Evolutionary conservation across 2,113 vertebrate genomes (phyloP).

Genomic region (Corythornis cristatus): DNA sequence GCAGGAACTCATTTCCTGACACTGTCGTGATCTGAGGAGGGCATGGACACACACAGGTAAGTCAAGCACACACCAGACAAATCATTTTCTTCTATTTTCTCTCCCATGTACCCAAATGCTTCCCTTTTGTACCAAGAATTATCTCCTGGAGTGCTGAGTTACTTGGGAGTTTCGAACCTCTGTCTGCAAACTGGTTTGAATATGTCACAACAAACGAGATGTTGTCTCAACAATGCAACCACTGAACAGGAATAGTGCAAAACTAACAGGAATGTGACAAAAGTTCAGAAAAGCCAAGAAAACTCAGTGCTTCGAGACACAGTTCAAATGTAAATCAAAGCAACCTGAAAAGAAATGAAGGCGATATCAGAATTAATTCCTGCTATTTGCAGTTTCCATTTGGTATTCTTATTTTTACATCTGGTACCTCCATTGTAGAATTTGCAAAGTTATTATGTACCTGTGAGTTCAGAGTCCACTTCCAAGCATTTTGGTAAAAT

Average conservation of each 20-base stretch:
- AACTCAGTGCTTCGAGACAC: neutral
- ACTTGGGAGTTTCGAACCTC: constrained; percentile 54
- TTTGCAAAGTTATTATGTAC: constrained; percentile 25
- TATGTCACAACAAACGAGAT: constrained; percentile 71
- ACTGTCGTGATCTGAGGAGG: constrained; percentile 82
- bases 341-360: constrained; percentile 26
- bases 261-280: constrained; percentile 29
- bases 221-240: constrained; percentile 69
- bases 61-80: neutral
- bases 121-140: constrained; percentile 22
- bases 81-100: neutral
- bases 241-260: constrained; percentile 49
- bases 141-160: constrained; percentile 38
- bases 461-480: constrained; percentile 27
- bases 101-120: neutral
- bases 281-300: constrained; percentile 39
- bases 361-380: constrained; percentile 12
- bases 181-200: constrained; percentile 64
- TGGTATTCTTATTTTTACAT: neutral
- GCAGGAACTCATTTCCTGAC: constrained; percentile 86
- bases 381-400: constrained; percentile 13
- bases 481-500: constrained; percentile 44
- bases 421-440: neutral
- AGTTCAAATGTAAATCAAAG: constrained; percentile 34
- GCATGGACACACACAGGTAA: constrained; percentile 56